Evolutionary conservation across 2,113 vertebrate genomes (phyloP), one percentile per base, ranked within the genome.

Genomic region (Prinia subflava): DNA sequence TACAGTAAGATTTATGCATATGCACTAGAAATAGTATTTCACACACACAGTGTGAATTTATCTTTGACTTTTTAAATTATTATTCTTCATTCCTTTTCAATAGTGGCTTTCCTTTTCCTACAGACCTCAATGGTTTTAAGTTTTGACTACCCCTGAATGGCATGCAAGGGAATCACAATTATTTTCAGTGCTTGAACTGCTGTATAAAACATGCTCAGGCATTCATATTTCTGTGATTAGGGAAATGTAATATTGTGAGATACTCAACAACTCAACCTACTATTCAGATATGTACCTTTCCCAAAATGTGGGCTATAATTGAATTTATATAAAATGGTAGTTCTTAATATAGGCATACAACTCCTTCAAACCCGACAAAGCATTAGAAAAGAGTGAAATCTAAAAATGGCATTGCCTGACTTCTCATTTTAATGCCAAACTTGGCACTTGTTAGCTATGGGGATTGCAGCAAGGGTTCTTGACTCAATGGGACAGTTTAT

Each of bases 391-490:
- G 71, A 21, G 2, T 4, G 20, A 33, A 89, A 86, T 68, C 30
- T 77, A 78, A 83, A 89, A 92, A 15, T 4, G 6, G 30, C 9
- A 18, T 9, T 21, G 10, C 31, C 79, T 85, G 47, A 13, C 23
- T 41, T 78, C 33, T 64, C 39, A 90, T 78, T 93, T 97, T 89
- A 35, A 68, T 67, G 47, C 11, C 63, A 91, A 41, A 56, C 47
- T 20, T 92, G n/a, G 37, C 89, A 84, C 7, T 49, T 92, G 13
- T 64, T 90, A 92, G 90, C 83, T 59, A 82, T 83, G 76, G 13
- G 7, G 10, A 44, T 20, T 39, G 27, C 30, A 84, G 33, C 16
- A 63, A 17, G 11, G 4, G 15, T 52, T 67, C 25, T 50, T 96
- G 89, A 90, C 35, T 52, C 8, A 1, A 76, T 65, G n/a, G 65